Percentiles rank a stretch among this genome's conserved stretches.
Conservation (phyloP, 1,140 invertebrate genomes). For the Daktulosphaira vitifoliae region DNA sequence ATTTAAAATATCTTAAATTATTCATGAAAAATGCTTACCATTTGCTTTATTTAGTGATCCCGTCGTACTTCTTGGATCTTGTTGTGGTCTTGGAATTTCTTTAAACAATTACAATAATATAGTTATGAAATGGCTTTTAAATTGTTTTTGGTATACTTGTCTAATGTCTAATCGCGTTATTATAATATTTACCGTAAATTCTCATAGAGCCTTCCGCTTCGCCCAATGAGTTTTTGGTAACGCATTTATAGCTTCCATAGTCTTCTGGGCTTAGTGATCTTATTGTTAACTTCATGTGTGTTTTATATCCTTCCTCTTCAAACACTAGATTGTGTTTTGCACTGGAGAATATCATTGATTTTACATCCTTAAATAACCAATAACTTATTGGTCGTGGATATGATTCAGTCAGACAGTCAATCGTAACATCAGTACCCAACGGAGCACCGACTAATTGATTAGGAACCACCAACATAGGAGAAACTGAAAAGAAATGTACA, state of each 20-base stretch:
- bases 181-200: slow-evolving; percentile 65
- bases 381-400: slow-evolving; percentile 84
- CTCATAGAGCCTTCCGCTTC: slow-evolving; percentile 85
- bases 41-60: neutral
- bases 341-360: slow-evolving; percentile 35
- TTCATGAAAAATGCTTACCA: too few relatives aligned
- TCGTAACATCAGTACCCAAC: slow-evolving; percentile 75
- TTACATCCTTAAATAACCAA: slow-evolving; percentile 49
- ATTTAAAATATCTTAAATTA: too few relatives aligned
- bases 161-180: too few relatives aligned
- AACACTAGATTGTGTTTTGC: slow-evolving; percentile 64
- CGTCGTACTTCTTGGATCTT: slow-evolving; percentile 10
- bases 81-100: slow-evolving; percentile 12
- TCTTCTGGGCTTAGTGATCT: slow-evolving; percentile 63
- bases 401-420: slow-evolving; percentile 89
- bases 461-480: slow-evolving; percentile 83
- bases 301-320: slow-evolving; percentile 70
- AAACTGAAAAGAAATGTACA: slow-evolving; percentile 58
- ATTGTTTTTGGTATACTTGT: too few relatives aligned
- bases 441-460: slow-evolving; percentile 85
- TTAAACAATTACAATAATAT: neutral
- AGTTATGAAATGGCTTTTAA: too few relatives aligned
- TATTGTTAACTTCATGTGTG: slow-evolving; percentile 77
- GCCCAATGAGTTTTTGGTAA: slow-evolving; percentile 85
- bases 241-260: slow-evolving; percentile 77